Conservation (phyloP, 2,113 vertebrate species). For the Phalacrocorax aristotelis region DNA sequence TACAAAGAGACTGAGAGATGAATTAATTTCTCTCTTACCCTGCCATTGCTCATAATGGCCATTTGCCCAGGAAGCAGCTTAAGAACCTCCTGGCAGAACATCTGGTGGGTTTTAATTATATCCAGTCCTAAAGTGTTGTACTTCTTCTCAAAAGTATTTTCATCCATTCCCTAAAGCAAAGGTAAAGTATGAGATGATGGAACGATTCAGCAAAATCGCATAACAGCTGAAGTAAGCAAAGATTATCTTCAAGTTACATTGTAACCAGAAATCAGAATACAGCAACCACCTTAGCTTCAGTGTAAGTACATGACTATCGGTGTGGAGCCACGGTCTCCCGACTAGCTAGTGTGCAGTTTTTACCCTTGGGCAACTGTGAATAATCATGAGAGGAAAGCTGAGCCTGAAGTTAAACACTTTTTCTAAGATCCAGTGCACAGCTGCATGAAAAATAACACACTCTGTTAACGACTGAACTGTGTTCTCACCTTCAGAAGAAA, state of each 20-base stretch:
- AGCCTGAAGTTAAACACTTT: neutral
- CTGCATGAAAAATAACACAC: neutral
- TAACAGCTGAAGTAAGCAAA: neutral
- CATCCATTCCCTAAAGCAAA: slow-evolving; percentile 85
- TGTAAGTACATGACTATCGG: neutral
- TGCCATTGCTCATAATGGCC: slow-evolving; percentile 90
- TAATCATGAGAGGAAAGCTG: neutral
- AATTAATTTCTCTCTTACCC: slow-evolving; percentile 78
- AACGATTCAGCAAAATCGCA: neutral
- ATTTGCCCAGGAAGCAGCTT: slow-evolving; percentile 84
- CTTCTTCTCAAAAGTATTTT: slow-evolving; percentile 89
- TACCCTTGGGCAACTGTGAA: neutral
- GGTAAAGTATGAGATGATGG: neutral
- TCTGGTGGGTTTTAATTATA: slow-evolving; percentile 86
- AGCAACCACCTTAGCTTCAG: neutral
- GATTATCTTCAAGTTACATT: neutral
- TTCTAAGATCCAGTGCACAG: neutral
- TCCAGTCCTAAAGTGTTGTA: slow-evolving; percentile 90
- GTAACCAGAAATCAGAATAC: neutral
- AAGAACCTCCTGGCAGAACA: slow-evolving; percentile 89
- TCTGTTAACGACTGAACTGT: neutral
- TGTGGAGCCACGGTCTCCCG: neutral
- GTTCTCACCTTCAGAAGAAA: neutral
- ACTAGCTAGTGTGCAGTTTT: neutral
- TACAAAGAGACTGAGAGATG: neutral